phyloP scores from a whole-genome alignment of 2,113 vertebrate genomes.

The sheep (Ovis aries) region ARS-UI_Ramb_v3.0 NC_056076.1:52277001-52277500 shows the following conservation, averaged over 20 bases:
- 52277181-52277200: neutral
- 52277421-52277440: neutral
- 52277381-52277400: neutral
- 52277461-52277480: neutral
- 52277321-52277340: neutral
- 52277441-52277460: fast-evolving
- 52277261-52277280: neutral
- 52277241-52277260: neutral
- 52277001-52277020: neutral
- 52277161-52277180: neutral
- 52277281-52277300: neutral
- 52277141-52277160: neutral
- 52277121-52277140: neutral
- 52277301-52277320: neutral
- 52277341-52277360: neutral
- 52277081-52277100: neutral
- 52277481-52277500: neutral
- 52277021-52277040: neutral
- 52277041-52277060: neutral
- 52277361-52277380: neutral
- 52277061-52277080: neutral
- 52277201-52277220: neutral
- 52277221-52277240: neutral
- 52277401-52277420: neutral
- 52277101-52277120: too few relatives aligned